Conservation (phyloP, 2,797 vertebrate species). For the Aldrovandia affinis region DNA sequence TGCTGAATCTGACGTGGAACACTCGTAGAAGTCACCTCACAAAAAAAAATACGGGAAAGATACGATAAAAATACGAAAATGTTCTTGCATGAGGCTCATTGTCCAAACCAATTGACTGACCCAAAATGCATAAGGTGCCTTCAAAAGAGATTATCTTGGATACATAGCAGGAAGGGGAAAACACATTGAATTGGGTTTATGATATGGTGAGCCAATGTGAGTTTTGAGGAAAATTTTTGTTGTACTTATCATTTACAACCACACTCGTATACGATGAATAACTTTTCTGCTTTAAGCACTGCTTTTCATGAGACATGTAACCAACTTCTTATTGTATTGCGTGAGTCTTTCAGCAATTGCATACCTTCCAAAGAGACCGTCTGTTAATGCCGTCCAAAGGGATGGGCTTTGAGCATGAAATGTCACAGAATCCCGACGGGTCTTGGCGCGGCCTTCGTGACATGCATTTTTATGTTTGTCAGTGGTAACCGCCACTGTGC, state of each 20-base stretch:
- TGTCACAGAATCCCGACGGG: constrained; percentile 9
- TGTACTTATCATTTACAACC: background rate
- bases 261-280: background rate
- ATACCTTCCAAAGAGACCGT: background rate
- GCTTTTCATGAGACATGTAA: background rate
- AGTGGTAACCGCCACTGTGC: background rate
- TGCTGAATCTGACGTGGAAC: too few relatives aligned
- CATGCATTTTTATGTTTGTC: background rate
- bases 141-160: background rate
- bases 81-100: too few relatives aligned
- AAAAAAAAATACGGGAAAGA: too few relatives aligned
- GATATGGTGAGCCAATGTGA: too few relatives aligned
- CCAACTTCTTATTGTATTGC: background rate
- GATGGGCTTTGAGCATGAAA: background rate
- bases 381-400: background rate
- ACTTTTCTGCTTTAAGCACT: background rate
- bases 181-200: background rate
- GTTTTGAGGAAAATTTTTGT: background rate
- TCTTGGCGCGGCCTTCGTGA: background rate
- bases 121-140: background rate
- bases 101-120: background rate
- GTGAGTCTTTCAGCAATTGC: background rate
- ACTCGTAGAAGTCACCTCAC: too few relatives aligned
- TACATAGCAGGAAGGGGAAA: background rate
- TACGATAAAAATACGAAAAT: too few relatives aligned